These are phyloP conservation scores for Halcyon leucocephala DNA, from an alignment of 2,797 vertebrate genomes.

Conservation along the genomic window DNA sequence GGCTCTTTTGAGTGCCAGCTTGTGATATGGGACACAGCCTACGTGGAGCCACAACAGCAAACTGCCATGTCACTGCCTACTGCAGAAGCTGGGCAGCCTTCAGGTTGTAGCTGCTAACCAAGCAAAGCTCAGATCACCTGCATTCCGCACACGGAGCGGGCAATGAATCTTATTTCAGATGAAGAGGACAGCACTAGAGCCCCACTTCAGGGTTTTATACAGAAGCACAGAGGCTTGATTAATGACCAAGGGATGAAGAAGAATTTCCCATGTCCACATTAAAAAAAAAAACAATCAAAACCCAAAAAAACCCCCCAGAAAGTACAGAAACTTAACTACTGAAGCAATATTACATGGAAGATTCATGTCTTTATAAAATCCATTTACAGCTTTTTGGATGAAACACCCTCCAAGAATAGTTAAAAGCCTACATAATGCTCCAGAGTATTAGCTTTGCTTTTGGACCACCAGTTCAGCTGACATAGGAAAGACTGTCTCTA, in stretches of 20 bases:
- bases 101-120: background rate
- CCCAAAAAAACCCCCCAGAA: background rate
- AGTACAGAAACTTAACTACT: conserved; percentile 3
- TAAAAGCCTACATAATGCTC: conserved; percentile 57
- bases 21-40: background rate
- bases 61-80: background rate
- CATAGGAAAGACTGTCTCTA: conserved; percentile 22
- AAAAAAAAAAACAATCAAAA: background rate
- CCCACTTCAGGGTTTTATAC: background rate
- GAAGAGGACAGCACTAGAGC: background rate
- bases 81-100: background rate
- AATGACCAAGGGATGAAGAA: background rate
- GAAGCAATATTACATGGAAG: background rate
- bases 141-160: background rate
- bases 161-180: background rate
- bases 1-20: conserved; percentile 1
- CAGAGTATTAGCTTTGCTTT: conserved; percentile 56
- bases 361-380: conserved; percentile 8
- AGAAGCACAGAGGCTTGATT: background rate
- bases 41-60: background rate
- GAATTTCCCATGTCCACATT: background rate
- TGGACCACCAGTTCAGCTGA: conserved; percentile 59
- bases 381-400: conserved; percentile 35
- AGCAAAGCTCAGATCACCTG: background rate
- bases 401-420: conserved; percentile 30